Base-by-base conservation (phyloP, 2,113 vertebrate species). In the Pangasianodon hypophthalmus region DNA sequence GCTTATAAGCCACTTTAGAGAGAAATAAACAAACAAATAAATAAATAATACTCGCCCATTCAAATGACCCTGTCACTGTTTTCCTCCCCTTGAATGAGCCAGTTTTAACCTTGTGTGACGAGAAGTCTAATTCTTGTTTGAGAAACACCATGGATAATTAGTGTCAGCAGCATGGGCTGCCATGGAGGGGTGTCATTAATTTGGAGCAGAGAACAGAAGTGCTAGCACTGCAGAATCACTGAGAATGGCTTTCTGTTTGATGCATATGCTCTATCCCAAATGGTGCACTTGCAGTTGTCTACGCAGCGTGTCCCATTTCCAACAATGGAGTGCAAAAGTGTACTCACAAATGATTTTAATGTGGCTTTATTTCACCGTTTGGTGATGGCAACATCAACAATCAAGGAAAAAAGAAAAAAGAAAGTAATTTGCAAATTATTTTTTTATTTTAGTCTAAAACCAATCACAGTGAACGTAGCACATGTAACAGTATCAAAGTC, bases 71-170 rank as follows among this genome's bases (percentile, higher is more conserved):
- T 84, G 88, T 91, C 80, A 79, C 77, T 85, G 87, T 86, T 85
- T 48, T 60, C n/a, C 32, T 50, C 50, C 86, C 83, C 80, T 56
- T 52, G 46, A 86, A 62, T 94, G 88, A 94, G 88, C 86, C 91
- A 84, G 87, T 32, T 80, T 91, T 90, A 92, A 93, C 90, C 91
- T 84, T 83, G 88, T 84, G 80, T 91, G 87, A 93, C 10, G 41
- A 60, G 32, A 29, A 62, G 77, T 73, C 88, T 91, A 79, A 62
- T 90, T 82, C 87, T 84, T n/a, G 3, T 91, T 91, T 87, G 88
- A 92, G 84, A 90, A 83, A 84, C 89, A 84, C 77, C 81, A 46
- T 5, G 13, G 75, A 90, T 93, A 94, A 94, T 94, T 94, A 93
- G 87, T 91, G 92, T 94, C 92, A 92, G 88, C 91, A 85, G 93